Base-by-base conservation (phyloP, 2,888 invertebrate genomes). In the Drosophila sordidula region DNA sequence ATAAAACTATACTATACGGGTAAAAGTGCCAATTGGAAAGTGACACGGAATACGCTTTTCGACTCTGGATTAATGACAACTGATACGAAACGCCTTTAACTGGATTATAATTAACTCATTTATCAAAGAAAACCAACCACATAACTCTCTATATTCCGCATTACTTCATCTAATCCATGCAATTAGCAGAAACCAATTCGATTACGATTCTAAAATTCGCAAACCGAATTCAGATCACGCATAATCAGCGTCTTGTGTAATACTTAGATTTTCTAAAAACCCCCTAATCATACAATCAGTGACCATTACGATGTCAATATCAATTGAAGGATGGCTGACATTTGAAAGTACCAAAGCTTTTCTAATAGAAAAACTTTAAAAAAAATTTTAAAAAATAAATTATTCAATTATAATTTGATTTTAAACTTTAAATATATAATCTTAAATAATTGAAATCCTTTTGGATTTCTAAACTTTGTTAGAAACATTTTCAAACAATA, bases 11-110 rank as follows among this genome's bases (percentile, higher is more conserved):
- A 36, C 71, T 47, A 64, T 47, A 18, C 54, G 66, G 42, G 34
- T 42, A 55, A 66, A 65, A 66, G 61, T 70, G 46, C 38, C n/a
- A 63, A 62, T 55, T 51, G 42, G 65, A 61, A 75, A 75, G 83
- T 84, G 88, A 74, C 51, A 68, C 41, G 77, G 80, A 83, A 65
- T 66, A 79, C 67, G 71, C 70, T 87, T 87, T 77, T 70, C 83
- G 66, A 71, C 79, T 80, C 45, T 75, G 75, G 78, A 75, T 75
- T 67, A 77, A 65, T 51, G 46, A 62, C 65, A 68, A 57, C 65
- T 50, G 56, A 63, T 59, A 66, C 51, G 52, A 78, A 65, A 67
- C 78, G 59, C 75, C 57, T 25, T 57, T 56, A 71, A 84, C 77
- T 84, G 83, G 83, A 84, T 84, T 83, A 83, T 67, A 79, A 67